Base-by-base conservation (phyloP, 1,140 invertebrate species). In the Monochamus saltuarius region DNA sequence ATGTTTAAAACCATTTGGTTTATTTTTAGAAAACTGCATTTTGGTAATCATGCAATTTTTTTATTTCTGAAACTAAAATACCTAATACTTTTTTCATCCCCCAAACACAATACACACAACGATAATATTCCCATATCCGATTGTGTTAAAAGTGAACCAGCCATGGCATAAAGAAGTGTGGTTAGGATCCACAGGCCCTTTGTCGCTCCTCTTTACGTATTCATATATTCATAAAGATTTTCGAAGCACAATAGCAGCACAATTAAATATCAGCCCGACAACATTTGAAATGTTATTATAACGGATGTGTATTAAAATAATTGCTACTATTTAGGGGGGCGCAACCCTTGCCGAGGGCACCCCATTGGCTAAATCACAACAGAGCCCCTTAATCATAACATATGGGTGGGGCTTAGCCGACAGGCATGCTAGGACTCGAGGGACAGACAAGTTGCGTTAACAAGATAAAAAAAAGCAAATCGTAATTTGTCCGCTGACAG, bases 261-360 rank as follows among this genome's bases (percentile, higher is more conserved):
- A 67, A 62, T 67, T 57, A 53, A 67, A 66, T 63, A 56, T 56
- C 53, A 46, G 53, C 56, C 62, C 51, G 62, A 57, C 61, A 67
- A 67, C 62, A 67, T 64, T 67, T 61, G 22, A 58, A 64, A 67
- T 67, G 65, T 67, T 67, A 67, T 67, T 64, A 67, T 67, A 67
- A 67, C 65, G 62, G 65, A 67, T 62, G 56, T 64, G 61, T 67
- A 58, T 61, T 50, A 55, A 64, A 61, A 67, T 67, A 67, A 67
- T 67, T 67, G 65, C 65, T 29, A 37, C 36, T 62, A 52, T 36
- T 65, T 45, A 36, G 52, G 63, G 58, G 22, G 59, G 43, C 19
- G 16, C 56, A 58, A 65, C 59, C 64, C 64, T 56, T 66, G 43
- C 10, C 36, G 38, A 39, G 11, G 54, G 36, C 38, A 22, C 52